Evolutionary conservation across 2,888 invertebrate species (phyloP), one percentile per base, ranked within the genome.

Genomic region (Tineola bisselliella): DNA sequence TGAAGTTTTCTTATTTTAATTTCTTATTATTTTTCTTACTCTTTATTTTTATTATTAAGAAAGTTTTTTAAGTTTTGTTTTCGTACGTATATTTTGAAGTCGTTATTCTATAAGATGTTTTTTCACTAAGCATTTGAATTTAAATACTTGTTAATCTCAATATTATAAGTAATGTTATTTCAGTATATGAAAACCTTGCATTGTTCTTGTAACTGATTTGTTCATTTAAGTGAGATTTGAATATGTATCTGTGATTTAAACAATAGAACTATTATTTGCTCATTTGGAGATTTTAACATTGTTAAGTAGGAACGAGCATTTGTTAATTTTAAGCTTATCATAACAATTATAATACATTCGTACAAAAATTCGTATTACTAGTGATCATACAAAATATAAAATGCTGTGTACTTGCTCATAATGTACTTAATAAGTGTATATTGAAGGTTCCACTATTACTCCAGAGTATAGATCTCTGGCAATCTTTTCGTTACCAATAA

Each of bases 51-150:
- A n/a, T 52, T 52, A 13, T 60, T 30, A 1, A 60, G 12, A 13
- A 18, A 48, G 25, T 11, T 52, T 58, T 15, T 17, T 12, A 52
- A 33, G 11, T 19, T 8, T 17, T 66, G 72, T 72, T 67, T 67
- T 63, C 62, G 66, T 66, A 63, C 62, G 66, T 66, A 65, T 64
- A 63, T 66, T 65, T 65, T 65, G 52, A 64, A 64, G 64, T 25
- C 25, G 25, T 25, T 25, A 25, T 25, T 25, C 25, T 25, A 25
- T 25, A 25, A 25, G 25, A 25, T 25, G 6, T 6, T 25, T 25
- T 25, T 25, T 25, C 6, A 6, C 25, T 25, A 25, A 25, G 25
- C 25, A 25, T 25, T 25, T 25, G 6, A 25, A 25, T 25, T 25
- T 25, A 4, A 25, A 25, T 25, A 6, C 6, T 25, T 25, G 25